phyloP scores from a whole-genome alignment of 2,113 vertebrate species.

The Hiodon tergisus region DNA sequence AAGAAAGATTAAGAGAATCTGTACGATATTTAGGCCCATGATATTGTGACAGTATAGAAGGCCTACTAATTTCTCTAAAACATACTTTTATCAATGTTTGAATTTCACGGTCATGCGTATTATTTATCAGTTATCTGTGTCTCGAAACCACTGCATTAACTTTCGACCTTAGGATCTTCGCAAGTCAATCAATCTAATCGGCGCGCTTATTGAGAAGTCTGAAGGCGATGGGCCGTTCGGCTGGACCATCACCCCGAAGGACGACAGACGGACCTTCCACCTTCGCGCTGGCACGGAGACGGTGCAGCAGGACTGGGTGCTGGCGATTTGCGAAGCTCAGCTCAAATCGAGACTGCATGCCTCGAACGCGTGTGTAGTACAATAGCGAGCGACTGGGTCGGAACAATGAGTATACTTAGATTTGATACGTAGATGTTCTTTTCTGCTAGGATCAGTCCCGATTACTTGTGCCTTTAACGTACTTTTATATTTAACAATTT shows the following conservation, averaged over 20 bases:
- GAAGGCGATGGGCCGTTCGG: constrained; percentile 24
- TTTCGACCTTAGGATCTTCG: constrained; percentile 15
- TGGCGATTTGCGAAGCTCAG: constrained; percentile 37
- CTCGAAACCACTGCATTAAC: background rate
- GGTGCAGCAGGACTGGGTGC: constrained; percentile 38
- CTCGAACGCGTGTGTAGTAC: constrained; percentile 35
- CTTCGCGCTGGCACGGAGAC: constrained; percentile 25
- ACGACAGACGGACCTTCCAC: constrained; percentile 27
- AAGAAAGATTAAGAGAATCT: too few relatives aligned
- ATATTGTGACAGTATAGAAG: too few relatives aligned
- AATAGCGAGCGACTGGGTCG: constrained; percentile 18
- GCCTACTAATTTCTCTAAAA: too few relatives aligned
- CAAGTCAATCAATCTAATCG: constrained; percentile 36
- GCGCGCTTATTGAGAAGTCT: constrained; percentile 25
- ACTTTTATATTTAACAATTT: background rate
- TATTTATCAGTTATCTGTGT: background rate
- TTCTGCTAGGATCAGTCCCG: too few relatives aligned
- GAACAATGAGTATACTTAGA: background rate
- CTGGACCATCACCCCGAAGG: constrained; percentile 34
- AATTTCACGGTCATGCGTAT: too few relatives aligned
- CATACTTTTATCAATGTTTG: too few relatives aligned
- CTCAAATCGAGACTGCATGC: constrained; percentile 25
- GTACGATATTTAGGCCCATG: too few relatives aligned
- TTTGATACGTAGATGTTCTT: background rate
- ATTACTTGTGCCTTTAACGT: background rate